Base-by-base conservation (phyloP, 2,113 vertebrate genomes). In the Megatriorchis doriae region DNA sequence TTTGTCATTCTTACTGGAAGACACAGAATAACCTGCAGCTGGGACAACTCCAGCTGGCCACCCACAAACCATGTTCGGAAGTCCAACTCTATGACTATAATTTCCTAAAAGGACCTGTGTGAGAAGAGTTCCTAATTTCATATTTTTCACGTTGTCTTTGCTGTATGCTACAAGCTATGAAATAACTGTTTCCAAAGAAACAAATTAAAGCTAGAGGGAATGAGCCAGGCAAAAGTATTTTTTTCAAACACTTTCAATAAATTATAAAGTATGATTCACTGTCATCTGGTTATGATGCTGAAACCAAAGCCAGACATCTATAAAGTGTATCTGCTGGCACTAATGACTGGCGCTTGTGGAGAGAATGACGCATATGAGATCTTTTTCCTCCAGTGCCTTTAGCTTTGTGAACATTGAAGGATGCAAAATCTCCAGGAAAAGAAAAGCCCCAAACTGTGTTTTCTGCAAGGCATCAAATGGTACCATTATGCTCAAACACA, bases 271-370 rank as follows among this genome's bases (percentile, higher is more conserved):
- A 72, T 89, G 79, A 88, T 83, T 93, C 86, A 83, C 48, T 88
- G 70, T 95, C 88, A 82, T 93, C 81, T 95, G 83, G 84, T 81
- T 95, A 83, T 85, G 89, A 89, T 82, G 34, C 56, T 77, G 77
- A 91, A 96, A 92, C 40, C 65, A 83, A 86, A 84, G 40, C 38
- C 88, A 96, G 90, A 94, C 61, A 68, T 88, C 81, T 91, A 70
- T 92, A 88, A 90, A 92, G 53, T 72, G 25, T 95, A 83, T 90
- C 79, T 97, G 36, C 70, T 97, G 86, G 75, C 80, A 55, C 17
- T 90, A 74, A 63, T n/a, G 56, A 50, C 55, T 34, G n/a, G 32
- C 47, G n/a, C 16, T 91, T 80, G 85, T 80, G 86, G 82, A 90
- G 80, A 77, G 50, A 92, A 94, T 88, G 74, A 87, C 2, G 9